Evolutionary conservation across 2,113 vertebrate genomes (phyloP).

Genomic region (Syrmaticus mikado): DNA sequence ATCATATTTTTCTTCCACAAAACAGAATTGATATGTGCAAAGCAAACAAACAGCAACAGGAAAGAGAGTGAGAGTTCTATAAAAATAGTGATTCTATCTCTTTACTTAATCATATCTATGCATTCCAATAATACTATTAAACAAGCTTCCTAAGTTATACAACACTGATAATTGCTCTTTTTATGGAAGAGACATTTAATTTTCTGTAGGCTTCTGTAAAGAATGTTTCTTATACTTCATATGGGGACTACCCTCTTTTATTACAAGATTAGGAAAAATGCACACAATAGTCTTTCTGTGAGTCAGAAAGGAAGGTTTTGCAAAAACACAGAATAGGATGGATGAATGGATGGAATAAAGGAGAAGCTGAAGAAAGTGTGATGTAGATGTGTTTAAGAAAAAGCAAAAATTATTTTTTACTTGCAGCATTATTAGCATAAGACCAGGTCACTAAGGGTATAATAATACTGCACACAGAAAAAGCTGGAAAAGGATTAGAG

Average conservation of each 20-base stretch:
- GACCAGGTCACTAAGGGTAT: not conserved
- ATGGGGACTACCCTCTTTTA: not conserved
- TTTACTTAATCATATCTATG: not conserved
- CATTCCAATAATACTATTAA: not conserved
- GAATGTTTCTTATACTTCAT: not conserved
- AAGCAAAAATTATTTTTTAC: not conserved
- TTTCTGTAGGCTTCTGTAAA: not conserved
- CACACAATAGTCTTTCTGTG: not conserved
- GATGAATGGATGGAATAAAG: not conserved
- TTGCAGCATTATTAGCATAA: not conserved
- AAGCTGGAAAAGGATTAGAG: not conserved
- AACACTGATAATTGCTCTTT: not conserved
- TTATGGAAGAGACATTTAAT: not conserved
- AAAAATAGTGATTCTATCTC: not conserved
- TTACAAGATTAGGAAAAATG: not conserved
- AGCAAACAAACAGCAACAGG: not conserved
- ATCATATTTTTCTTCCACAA: not conserved
- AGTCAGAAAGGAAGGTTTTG: not conserved
- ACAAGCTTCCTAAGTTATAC: not conserved
- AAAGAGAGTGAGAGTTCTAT: not conserved
- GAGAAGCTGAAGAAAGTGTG: not conserved
- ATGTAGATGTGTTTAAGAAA: not conserved
- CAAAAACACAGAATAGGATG: not conserved
- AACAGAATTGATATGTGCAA: not conserved
- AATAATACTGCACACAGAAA: not conserved